These are phyloP conservation scores for Pectinophora gossypiella DNA, from an alignment of 1,140 invertebrate genomes.

Conservation along the genomic window DNA sequence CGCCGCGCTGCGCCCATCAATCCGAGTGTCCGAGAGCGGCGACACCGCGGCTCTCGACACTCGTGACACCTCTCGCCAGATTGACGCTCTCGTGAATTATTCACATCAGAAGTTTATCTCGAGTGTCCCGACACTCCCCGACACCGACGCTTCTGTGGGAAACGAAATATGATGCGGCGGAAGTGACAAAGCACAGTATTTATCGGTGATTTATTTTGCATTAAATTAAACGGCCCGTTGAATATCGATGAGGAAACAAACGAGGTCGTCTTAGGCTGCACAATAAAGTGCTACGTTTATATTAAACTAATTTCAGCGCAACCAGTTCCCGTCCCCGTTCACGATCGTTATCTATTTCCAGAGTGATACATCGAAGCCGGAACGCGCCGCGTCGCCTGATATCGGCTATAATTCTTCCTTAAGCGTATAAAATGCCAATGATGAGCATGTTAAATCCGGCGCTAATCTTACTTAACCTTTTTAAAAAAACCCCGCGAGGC, in stretches of 20 bases:
- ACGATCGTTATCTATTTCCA: background rate
- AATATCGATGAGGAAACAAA: background rate
- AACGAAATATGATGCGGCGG: background rate
- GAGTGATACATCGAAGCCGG: background rate
- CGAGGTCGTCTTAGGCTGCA: background rate
- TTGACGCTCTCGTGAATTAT: slow-evolving; percentile 2
- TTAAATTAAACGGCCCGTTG: background rate
- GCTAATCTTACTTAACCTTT: slow-evolving; percentile 5
- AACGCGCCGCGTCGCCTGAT: background rate
- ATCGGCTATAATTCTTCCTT: background rate
- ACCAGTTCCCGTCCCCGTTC: background rate
- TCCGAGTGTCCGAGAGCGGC: background rate
- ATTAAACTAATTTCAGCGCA: background rate
- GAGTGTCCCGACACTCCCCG: background rate
- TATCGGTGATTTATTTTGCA: background rate
- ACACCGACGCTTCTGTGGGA: background rate
- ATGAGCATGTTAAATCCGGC: slow-evolving; percentile 4
- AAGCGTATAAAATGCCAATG: background rate
- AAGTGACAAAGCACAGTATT: background rate
- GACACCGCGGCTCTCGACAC: no score
- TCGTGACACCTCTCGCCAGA: background rate
- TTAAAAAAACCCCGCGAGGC: background rate
- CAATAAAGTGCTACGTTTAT: background rate
- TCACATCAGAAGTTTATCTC: background rate
- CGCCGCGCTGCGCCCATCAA: background rate